These are phyloP conservation scores for Cyclina sinensis DNA, from an alignment of 1,140 invertebrate species.

Conservation along the genomic window DNA sequence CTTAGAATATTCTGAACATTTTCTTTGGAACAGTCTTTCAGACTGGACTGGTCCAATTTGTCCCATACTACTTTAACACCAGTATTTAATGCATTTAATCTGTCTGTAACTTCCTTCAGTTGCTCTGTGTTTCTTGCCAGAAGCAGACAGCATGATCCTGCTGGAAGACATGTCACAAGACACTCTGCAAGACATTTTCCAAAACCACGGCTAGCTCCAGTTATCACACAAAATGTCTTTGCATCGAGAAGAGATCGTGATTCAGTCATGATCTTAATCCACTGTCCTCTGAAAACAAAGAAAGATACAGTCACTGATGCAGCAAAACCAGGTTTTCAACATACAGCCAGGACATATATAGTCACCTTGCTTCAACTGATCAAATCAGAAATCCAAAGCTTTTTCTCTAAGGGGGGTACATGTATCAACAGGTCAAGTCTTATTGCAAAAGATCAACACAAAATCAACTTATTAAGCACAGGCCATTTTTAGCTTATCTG, in stretches of 20 bases:
- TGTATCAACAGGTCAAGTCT: too few species aligned
- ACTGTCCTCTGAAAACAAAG: not conserved
- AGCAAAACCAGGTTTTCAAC: too few species aligned
- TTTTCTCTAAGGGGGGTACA: too few species aligned
- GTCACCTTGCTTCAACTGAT: too few species aligned
- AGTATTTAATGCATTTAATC: slow-evolving; percentile 78
- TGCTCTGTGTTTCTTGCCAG: slow-evolving; percentile 90
- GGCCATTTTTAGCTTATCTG: too few species aligned
- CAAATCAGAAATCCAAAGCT: too few species aligned
- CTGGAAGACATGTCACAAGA: slow-evolving; percentile 89
- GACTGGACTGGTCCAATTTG: slow-evolving; percentile 84
- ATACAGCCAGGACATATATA: too few species aligned
- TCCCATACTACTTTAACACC: slow-evolving; percentile 72
- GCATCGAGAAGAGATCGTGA: not conserved
- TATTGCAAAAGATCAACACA: too few species aligned
- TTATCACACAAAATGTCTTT: slow-evolving; percentile 87
- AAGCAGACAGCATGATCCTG: slow-evolving; percentile 91
- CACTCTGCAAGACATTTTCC: slow-evolving; percentile 92
- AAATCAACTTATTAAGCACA: too few species aligned
- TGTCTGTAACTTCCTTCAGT: slow-evolving; percentile 89
- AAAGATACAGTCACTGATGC: too few species aligned
- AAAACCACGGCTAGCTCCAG: slow-evolving; percentile 96
- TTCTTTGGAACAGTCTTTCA: slow-evolving; percentile 82
- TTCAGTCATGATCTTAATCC: not conserved
- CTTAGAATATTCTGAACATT: slow-evolving; percentile 87